Conservation (phyloP, 1,140 invertebrate genomes). For the Spodoptera litura region DNA sequence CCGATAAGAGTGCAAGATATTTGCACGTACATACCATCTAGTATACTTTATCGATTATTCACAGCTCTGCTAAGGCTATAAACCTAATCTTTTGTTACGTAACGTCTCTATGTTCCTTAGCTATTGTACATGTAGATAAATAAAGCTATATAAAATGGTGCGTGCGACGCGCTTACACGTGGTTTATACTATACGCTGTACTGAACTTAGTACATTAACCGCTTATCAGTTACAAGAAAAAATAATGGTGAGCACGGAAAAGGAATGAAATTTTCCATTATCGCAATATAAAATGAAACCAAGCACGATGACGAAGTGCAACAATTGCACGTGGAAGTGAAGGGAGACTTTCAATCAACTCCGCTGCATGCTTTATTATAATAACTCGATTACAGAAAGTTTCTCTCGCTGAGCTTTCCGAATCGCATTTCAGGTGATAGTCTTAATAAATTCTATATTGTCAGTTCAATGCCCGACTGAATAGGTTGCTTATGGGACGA, state of each 20-base stretch:
- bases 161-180: constrained; percentile 54
- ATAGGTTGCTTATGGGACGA: no score
- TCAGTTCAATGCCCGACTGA: no score
- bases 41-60: constrained; percentile 63
- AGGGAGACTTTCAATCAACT: constrained; percentile 51
- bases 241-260: constrained; percentile 74
- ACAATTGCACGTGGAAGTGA: constrained; percentile 63
- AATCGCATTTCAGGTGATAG: background rate
- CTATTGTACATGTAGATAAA: constrained; percentile 42
- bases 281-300: constrained; percentile 66
- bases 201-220: constrained; percentile 59
- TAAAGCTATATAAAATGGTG: constrained; percentile 45
- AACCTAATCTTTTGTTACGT: constrained; percentile 59
- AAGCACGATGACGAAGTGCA: constrained; percentile 59
- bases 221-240: constrained; percentile 73
- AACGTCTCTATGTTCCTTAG: constrained; percentile 47
- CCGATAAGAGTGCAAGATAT: constrained; percentile 67
- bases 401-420: background rate
- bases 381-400: constrained; percentile 21
- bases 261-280: constrained; percentile 76
- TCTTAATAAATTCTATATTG: no score
- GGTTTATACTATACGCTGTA: constrained; percentile 44
- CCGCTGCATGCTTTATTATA: constrained; percentile 29
- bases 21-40: constrained; percentile 54
- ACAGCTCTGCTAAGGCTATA: constrained; percentile 58